Conservation (phyloP, 2,888 invertebrate species). For the Siphlonurus alternatus region DNA sequence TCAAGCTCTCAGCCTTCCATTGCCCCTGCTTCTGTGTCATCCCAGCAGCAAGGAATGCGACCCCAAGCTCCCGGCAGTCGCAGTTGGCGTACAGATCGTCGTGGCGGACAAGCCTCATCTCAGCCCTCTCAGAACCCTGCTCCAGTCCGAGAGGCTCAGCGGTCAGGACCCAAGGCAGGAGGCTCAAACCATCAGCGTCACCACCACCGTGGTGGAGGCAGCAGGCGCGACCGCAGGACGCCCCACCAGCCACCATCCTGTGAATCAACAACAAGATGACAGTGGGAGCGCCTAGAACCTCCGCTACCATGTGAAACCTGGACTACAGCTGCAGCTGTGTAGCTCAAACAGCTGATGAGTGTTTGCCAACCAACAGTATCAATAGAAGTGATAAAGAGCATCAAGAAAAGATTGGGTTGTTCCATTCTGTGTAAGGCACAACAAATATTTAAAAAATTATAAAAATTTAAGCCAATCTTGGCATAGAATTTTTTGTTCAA, state of each 20-base stretch:
- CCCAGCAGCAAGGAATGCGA: background rate
- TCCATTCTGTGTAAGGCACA: too few species aligned
- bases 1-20: background rate
- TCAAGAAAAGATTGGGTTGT: too few species aligned
- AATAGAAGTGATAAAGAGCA: too few species aligned
- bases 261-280: background rate
- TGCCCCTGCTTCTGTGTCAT: background rate
- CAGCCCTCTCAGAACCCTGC: background rate
- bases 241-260: background rate
- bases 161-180: background rate
- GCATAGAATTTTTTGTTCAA: too few species aligned
- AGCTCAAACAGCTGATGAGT: too few species aligned
- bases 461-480: too few species aligned
- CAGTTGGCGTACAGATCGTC: background rate
- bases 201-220: background rate
- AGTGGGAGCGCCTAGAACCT: background rate
- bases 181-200: background rate
- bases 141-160: background rate
- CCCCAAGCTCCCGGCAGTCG: conserved; percentile 1
- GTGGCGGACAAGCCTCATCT: background rate
- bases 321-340: background rate
- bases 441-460: too few species aligned
- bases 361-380: too few species aligned
- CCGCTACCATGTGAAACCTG: background rate
- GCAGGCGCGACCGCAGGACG: background rate